Evolutionary conservation across 2,797 vertebrate species (phyloP).

Genomic region (Peromyscus aztecus): DNA sequence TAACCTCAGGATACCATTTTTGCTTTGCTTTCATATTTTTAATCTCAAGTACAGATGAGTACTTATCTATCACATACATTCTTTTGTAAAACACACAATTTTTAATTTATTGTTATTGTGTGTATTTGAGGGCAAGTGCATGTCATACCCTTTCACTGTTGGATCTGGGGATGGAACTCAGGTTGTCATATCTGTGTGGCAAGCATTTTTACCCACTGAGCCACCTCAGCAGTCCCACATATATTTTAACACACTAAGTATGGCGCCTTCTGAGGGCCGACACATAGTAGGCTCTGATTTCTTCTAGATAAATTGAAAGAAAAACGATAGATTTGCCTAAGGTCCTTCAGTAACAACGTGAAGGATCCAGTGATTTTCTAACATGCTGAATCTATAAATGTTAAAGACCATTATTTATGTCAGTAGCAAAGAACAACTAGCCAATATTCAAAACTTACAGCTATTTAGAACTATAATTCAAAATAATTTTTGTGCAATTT

Average conservation of each 20-base stretch:
- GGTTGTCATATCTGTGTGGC: neutral
- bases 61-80: slow-evolving; percentile 12
- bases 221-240: neutral
- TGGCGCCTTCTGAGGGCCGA: neutral
- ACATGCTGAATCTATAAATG: slow-evolving; percentile 34
- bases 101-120: neutral
- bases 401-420: slow-evolving; percentile 16
- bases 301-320: slow-evolving; percentile 45
- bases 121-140: neutral
- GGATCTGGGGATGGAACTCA: neutral
- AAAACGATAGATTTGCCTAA: slow-evolving; percentile 25
- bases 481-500: slow-evolving; percentile 54
- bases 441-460: neutral
- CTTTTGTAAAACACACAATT: neutral
- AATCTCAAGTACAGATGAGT: neutral
- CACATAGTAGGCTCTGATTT: neutral
- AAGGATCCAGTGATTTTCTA: neutral
- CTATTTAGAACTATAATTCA: slow-evolving; percentile 46
- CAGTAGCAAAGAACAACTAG: slow-evolving; percentile 39
- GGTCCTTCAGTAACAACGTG: slow-evolving; percentile 2
- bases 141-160: neutral
- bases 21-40: slow-evolving; percentile 39
- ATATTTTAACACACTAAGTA: neutral
- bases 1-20: neutral
- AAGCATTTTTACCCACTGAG: neutral